Evolutionary conservation across 2,797 vertebrate species (phyloP), one percentile per base, ranked within the genome.

Genomic region (Lepilemur septentrionalis): DNA sequence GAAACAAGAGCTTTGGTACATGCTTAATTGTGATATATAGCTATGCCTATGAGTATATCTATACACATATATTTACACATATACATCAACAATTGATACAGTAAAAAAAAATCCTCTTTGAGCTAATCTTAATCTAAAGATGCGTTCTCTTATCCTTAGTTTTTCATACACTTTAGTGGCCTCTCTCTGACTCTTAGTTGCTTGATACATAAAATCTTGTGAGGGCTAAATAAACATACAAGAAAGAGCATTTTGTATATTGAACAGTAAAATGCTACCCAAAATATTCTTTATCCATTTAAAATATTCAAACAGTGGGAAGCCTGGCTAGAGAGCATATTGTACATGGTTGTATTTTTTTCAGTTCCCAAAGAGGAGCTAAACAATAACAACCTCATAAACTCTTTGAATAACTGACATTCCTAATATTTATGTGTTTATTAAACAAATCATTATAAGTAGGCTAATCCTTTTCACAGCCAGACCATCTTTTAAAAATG

Each of bases 391-490:
- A 38, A 32, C 7, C 7, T 41, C 13, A 86, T 32, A 85, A 70
- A 93, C 28, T 90, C 46, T 92, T 94, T 69, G 69, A 84, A 89
- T 95, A 91, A 50, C 4, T 91, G 35, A 82, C 35, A 85, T 88
- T 85, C 41, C 32, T 93, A 73, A 43, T 81, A 92, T 91, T 73
- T 81, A 57, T 35, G n/a, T 93, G 61, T 91, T 93, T 89, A 81
- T 32, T 89, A 91, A 92, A 81, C 35, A 95, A 94, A 82, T 81
- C 57, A 84, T n/a, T 73, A 67, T 87, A 89, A 95, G 90, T 61
- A 70, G 59, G 5, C 20, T 67, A 72, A 93, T 87, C n/a, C 13
- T 10, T 93, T 94, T 95, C 75, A 93, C 22, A 83, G 50, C 48
- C 75, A 70, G 92, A 46, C 3, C 32, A 50, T 72, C 43, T 91